These are phyloP conservation scores for Zaprionus lachaisei DNA, from an alignment of 1,140 invertebrate species.

Conservation along the genomic window DNA sequence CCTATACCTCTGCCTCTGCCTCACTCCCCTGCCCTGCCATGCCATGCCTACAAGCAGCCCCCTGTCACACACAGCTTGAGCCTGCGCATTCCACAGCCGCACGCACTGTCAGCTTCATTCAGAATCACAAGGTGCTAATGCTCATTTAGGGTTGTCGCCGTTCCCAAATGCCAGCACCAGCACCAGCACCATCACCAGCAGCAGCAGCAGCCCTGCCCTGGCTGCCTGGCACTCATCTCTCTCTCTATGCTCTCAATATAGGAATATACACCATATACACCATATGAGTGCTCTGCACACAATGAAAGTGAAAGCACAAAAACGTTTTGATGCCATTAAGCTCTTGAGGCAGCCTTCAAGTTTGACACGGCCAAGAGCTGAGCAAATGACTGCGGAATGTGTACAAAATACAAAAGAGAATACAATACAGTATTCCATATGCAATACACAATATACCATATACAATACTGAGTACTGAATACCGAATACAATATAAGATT, in stretches of 20 bases:
- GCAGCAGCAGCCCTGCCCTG: neutral
- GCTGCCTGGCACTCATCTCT: neutral
- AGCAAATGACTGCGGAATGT: neutral
- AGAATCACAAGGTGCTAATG: conserved; percentile 51
- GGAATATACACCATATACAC: neutral
- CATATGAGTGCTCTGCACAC: conserved; percentile 11
- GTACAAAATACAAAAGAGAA: neutral
- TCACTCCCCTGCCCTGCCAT: neutral
- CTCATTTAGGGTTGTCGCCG: conserved; percentile 51
- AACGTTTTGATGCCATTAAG: conserved; percentile 16
- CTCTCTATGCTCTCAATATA: neutral
- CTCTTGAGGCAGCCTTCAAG: conserved; percentile 10
- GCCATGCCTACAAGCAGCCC: neutral
- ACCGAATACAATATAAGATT: too few relatives aligned
- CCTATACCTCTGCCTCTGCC: neutral
- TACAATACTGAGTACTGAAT: neutral
- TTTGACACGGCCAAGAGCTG: conserved; percentile 1
- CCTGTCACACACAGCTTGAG: conserved; percentile 11
- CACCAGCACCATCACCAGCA: conserved; percentile 11
- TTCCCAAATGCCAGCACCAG: conserved; percentile 27
- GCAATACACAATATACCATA: neutral
- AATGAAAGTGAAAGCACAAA: conserved; percentile 38
- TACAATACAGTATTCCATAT: neutral
- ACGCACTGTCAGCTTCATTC: conserved; percentile 41
- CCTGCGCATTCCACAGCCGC: conserved; percentile 31